These are phyloP conservation scores for Pinctada fucata DNA, from an alignment of 2,888 invertebrate genomes.

Conservation along the genomic window DNA sequence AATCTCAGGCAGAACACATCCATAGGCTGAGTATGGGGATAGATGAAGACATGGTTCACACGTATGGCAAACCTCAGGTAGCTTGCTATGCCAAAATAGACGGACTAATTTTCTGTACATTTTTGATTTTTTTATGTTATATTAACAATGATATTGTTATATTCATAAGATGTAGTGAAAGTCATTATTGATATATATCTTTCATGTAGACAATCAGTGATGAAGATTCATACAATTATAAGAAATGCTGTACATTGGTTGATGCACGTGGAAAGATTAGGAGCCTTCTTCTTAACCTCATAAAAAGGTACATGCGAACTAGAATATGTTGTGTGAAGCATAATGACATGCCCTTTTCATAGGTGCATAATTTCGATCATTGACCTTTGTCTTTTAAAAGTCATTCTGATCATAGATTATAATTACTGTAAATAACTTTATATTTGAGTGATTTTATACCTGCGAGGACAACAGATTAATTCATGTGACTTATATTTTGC, in stretches of 20 bases:
- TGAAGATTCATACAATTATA: constrained; percentile 64
- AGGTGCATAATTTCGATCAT: background rate
- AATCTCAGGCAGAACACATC: constrained; percentile 84
- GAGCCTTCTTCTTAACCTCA: constrained; percentile 53
- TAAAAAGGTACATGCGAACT: constrained; percentile 54
- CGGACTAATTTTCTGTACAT: background rate
- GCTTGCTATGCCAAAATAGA: background rate
- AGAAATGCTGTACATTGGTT: constrained; percentile 52
- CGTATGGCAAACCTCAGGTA: constrained; percentile 86
- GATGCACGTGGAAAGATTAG: constrained; percentile 52
- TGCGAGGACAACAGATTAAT: background rate
- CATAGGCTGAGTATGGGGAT: constrained; percentile 86
- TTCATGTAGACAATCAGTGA: constrained; percentile 59
- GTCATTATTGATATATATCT: constrained; percentile 37
- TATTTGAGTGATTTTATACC: background rate
- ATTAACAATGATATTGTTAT: background rate
- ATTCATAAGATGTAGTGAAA: background rate
- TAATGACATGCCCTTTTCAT: background rate
- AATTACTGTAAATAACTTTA: background rate
- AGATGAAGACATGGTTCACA: constrained; percentile 85
- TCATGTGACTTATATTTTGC: no score
- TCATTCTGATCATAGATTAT: background rate
- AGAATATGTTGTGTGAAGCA: no score
- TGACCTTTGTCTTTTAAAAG: background rate
- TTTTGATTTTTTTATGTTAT: background rate